Conservation (phyloP, 2,113 vertebrate species). For the Etheostoma cragini region DNA sequence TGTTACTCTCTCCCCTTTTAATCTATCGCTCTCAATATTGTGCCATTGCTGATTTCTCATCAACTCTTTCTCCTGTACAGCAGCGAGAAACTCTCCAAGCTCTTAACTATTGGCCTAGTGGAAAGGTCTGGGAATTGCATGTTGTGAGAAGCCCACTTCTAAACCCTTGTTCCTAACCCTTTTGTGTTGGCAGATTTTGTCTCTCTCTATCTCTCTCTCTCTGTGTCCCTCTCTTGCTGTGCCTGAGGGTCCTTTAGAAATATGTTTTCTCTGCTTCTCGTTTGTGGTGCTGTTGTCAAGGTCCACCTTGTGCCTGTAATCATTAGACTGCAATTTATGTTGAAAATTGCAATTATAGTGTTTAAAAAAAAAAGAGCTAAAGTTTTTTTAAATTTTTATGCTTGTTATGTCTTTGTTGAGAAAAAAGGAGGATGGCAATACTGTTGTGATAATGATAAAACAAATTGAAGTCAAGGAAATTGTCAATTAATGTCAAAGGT, state of each 20-base stretch:
- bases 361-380: constrained; percentile 34
- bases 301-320: constrained; percentile 68
- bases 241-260: constrained; percentile 34
- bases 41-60: constrained; percentile 62
- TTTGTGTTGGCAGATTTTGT: constrained; percentile 31
- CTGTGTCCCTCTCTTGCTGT: not conserved
- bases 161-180: constrained; percentile 32
- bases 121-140: constrained; percentile 60
- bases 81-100: constrained; percentile 59
- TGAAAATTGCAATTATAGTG: constrained; percentile 74
- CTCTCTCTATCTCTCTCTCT: not conserved
- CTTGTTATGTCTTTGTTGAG: constrained; percentile 64
- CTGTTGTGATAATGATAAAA: constrained; percentile 67
- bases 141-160: constrained; percentile 61
- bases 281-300: constrained; percentile 61
- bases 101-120: constrained; percentile 43
- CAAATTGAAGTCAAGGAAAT: constrained; percentile 42
- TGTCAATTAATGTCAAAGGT: constrained; percentile 55
- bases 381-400: constrained; percentile 58
- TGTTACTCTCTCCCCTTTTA: not conserved
- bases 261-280: constrained; percentile 23
- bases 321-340: constrained; percentile 71
- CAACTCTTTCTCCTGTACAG: constrained; percentile 42
- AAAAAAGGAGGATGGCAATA: constrained; percentile 29
- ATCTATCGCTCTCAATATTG: constrained; percentile 41